A percentile compares a stretch with the other conserved stretches of the same genome.
These are phyloP conservation scores for Drosophila cognata DNA, from an alignment of 2,888 invertebrate species.

Conservation along the genomic window DNA sequence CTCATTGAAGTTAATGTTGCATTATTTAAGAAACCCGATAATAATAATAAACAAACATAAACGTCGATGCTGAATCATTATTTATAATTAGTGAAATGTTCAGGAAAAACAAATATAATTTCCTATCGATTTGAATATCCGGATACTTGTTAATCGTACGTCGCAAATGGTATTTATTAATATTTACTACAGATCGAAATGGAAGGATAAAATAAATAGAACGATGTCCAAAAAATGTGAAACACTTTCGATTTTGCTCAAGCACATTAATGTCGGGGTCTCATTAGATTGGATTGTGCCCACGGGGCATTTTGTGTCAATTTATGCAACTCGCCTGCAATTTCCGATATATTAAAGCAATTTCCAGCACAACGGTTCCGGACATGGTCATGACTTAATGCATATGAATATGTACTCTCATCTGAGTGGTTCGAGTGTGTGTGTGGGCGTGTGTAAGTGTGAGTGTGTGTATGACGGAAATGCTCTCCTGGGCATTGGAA, in stretches of 20 bases:
- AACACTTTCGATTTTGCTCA: slow-evolving; percentile 53
- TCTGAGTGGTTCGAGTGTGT: slow-evolving; percentile 18
- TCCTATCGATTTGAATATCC: not conserved
- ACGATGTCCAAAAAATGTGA: slow-evolving; percentile 3
- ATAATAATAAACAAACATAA: not conserved
- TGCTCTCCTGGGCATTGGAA: slow-evolving; percentile 64
- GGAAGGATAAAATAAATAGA: not conserved
- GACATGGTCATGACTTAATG: slow-evolving; percentile 65
- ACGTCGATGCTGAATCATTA: not conserved
- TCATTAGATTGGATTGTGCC: slow-evolving; percentile 78
- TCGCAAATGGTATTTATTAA: not conserved
- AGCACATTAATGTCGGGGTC: slow-evolving; percentile 32
- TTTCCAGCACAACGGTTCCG: slow-evolving; percentile 65
- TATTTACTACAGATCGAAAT: not conserved
- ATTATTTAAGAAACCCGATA: not conserved
- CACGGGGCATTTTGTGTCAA: slow-evolving; percentile 82
- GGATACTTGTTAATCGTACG: not conserved
- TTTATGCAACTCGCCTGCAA: slow-evolving; percentile 81
- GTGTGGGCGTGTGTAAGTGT: slow-evolving; percentile 24
- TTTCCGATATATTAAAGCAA: slow-evolving; percentile 81
- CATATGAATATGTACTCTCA: slow-evolving; percentile 56
- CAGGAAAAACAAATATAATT: not conserved
- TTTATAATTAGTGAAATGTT: no score
- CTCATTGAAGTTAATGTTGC: not conserved
- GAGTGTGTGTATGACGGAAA: slow-evolving; percentile 53